A percentile compares a stretch with the other conserved stretches of the same genome.
phyloP scores from a whole-genome alignment of 2,888 invertebrate species.

The Baronia brevicornis region DNA sequence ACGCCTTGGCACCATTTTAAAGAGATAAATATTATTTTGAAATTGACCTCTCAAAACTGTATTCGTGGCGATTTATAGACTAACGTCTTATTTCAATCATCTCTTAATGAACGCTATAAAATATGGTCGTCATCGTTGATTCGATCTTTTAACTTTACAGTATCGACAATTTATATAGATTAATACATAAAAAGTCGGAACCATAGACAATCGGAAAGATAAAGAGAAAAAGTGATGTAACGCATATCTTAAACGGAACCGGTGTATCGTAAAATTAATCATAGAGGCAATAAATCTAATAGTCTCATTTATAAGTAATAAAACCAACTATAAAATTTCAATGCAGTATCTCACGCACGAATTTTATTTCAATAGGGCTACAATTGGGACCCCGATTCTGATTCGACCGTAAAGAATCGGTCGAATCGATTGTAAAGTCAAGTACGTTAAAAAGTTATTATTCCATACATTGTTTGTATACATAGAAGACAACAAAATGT shows the following conservation, averaged over 20 bases:
- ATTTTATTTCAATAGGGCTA: conserved; percentile 57
- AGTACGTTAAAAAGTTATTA: too few species aligned
- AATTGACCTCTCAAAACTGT: too few species aligned
- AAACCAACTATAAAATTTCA: conserved; percentile 65
- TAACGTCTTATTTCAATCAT: neutral
- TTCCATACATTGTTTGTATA: too few species aligned
- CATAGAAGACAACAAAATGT: too few species aligned
- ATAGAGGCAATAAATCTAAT: conserved; percentile 63
- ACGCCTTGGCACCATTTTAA: conserved; percentile 25
- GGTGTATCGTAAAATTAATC: conserved; percentile 58
- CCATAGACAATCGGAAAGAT: conserved; percentile 5
- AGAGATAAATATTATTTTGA: neutral
- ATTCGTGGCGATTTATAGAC: too few species aligned
- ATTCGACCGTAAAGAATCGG: conserved; percentile 63
- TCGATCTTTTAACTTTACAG: conserved; percentile 33
- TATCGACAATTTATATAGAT: conserved; percentile 43
- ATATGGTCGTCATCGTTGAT: conserved; percentile 34
- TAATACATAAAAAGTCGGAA: too few species aligned
- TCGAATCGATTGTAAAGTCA: conserved; percentile 43
- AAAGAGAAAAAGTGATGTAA: conserved; percentile 11
- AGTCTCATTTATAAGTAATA: conserved; percentile 67
- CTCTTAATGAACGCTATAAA: conserved; percentile 35
- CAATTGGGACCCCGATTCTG: conserved; percentile 61
- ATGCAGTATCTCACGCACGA: conserved; percentile 56
- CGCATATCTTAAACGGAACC: conserved; percentile 37